Conservation (phyloP, 2,888 invertebrate genomes). For the Pyrgus malvae region DNA sequence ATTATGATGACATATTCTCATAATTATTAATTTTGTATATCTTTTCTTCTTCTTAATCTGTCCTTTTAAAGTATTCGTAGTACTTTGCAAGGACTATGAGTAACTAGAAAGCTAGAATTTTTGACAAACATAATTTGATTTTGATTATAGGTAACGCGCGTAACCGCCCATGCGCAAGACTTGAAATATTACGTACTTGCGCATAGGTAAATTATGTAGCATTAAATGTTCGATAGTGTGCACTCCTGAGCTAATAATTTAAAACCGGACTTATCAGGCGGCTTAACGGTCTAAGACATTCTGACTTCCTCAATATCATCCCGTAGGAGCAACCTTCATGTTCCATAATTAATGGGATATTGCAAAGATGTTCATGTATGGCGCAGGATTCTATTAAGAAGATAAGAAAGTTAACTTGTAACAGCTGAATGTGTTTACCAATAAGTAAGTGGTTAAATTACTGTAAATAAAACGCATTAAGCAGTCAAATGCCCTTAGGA, state of each 20-base stretch:
- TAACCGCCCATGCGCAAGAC: background rate
- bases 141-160: background rate
- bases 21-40: too few relatives aligned
- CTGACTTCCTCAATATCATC: constrained; percentile 36
- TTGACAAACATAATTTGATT: background rate
- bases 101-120: too few relatives aligned
- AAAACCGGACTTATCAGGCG: constrained; percentile 34
- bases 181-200: constrained; percentile 7
- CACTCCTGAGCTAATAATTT: constrained; percentile 20
- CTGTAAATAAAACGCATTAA: too few relatives aligned
- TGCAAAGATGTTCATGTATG: constrained; percentile 17
- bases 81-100: too few relatives aligned
- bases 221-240: constrained; percentile 18
- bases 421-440: constrained; percentile 12
- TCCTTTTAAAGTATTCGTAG: too few relatives aligned
- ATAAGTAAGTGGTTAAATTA: background rate
- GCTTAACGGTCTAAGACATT: constrained; percentile 30
- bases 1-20: too few relatives aligned
- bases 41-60: too few relatives aligned
- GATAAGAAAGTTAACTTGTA: constrained; percentile 17
- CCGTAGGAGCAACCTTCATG: constrained; percentile 32
- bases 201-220: background rate
- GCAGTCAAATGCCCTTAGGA: too few relatives aligned
- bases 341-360: constrained; percentile 36
- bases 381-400: constrained; percentile 23